phyloP scores from a whole-genome alignment of 2,113 vertebrate species.

The Callorhinus ursinus region DNA sequence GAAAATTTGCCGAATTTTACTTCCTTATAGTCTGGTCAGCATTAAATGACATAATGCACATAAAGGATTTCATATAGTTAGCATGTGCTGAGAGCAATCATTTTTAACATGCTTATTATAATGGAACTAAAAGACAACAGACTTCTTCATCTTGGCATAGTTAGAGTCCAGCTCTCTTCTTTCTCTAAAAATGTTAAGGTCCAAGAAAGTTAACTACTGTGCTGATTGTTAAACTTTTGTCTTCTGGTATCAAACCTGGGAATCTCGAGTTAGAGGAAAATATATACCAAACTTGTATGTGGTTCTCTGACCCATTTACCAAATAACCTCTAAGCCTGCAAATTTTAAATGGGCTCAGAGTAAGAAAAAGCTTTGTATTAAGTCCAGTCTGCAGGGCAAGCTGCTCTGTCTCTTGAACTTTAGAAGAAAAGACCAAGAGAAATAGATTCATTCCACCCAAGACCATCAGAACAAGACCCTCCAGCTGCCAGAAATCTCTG shows the following conservation, averaged over 20 bases:
- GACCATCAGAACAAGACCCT: neutral
- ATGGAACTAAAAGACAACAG: neutral
- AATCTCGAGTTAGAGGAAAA: neutral
- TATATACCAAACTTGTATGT: neutral
- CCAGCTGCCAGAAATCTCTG: neutral
- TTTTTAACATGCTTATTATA: slow-evolving; percentile 20
- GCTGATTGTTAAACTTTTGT: neutral
- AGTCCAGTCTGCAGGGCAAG: neutral
- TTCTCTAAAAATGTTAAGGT: neutral
- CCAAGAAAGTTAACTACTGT: neutral
- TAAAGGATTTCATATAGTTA: neutral
- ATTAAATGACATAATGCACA: neutral
- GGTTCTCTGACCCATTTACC: neutral
- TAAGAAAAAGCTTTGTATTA: neutral
- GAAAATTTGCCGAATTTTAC: neutral
- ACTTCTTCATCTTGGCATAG: neutral
- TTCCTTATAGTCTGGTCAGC: neutral
- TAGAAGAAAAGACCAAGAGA: neutral
- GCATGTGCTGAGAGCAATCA: neutral
- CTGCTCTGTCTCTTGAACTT: neutral
- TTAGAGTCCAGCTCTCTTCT: neutral
- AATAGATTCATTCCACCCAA: neutral
- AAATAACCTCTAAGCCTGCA: neutral
- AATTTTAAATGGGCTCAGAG: neutral
- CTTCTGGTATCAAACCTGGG: neutral